Percentiles rank a stretch among this genome's conserved stretches.
These are phyloP conservation scores for Girardinichthys multiradiatus DNA, from an alignment of 2,113 vertebrate genomes.

Conservation along the genomic window DNA sequence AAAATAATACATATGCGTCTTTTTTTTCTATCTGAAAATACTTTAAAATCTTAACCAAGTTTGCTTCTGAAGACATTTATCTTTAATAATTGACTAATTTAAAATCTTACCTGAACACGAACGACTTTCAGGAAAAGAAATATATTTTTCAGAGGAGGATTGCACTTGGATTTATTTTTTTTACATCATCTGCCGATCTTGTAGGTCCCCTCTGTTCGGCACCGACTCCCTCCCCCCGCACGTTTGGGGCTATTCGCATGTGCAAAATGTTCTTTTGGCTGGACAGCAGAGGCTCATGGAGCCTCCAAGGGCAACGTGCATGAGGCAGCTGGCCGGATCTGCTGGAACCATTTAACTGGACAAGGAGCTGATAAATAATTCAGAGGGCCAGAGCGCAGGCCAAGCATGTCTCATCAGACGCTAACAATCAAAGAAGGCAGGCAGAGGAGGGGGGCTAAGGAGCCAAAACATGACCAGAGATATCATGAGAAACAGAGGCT, in stretches of 20 bases:
- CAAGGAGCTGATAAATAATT: conserved; percentile 77
- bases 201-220: conserved; percentile 10
- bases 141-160: conserved; percentile 3
- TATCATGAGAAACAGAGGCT: conserved; percentile 47
- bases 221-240: conserved; percentile 4
- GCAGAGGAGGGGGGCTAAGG: conserved; percentile 11
- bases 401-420: conserved; percentile 64
- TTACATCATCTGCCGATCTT: conserved; percentile 41
- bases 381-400: conserved; percentile 64
- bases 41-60: not conserved
- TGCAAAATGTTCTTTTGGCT: conserved; percentile 54
- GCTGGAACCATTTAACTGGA: conserved; percentile 75
- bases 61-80: not conserved
- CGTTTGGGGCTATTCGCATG: conserved; percentile 32
- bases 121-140: not conserved
- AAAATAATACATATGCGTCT: too few species aligned
- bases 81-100: not conserved
- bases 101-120: conserved; percentile 11
- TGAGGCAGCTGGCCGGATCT: conserved; percentile 54
- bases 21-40: not conserved
- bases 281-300: conserved; percentile 44
- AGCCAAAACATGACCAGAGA: conserved; percentile 48
- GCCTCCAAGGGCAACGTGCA: conserved; percentile 50
- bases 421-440: conserved; percentile 68
- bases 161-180: conserved; percentile 21